Base-by-base conservation (phyloP, 2,888 invertebrate genomes). In the Oscheius onirici region DNA sequence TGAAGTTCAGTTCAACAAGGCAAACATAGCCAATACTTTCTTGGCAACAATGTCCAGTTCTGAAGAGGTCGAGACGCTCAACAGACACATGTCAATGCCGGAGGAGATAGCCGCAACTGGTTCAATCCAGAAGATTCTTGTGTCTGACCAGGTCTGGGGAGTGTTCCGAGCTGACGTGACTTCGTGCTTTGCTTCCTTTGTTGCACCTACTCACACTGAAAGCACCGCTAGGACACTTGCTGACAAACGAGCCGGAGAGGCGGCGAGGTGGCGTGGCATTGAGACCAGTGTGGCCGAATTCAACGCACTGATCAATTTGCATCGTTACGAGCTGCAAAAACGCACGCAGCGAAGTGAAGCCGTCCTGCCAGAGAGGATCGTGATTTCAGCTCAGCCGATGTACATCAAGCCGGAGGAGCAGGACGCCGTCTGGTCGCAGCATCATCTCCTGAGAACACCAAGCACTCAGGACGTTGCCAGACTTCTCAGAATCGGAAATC, bases 301-400 rank as follows among this genome's bases (percentile, higher is more conserved):
- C 61, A 78, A 76, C 49, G 80, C 83, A 11, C 73, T 82, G 46
- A 76, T 84, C 57, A 81, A 80, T 68, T 76, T 84, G 71, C 82
- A 83, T 71, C 73, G 76, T 60, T 77, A 78, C 72, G 77, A 76
- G 66, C 65, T 80, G 10, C 70, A 73, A 40, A 80, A 77, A 49
- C 80, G 81, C 55, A 69, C 70, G 65, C 71, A 74, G 71, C 60
- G 61, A 20, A 71, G 77, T 46, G 78, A 78, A 55, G 70, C 74
- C 17, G 67, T 68, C 55, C 72, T 83, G 13, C 74, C 77, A 15
- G 79, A 82, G 20, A 72, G 73, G 51, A 66, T 75, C 51, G 66
- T 71, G 20, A 82, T 84, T 81, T 77, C 80, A 80, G 83, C 76
- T 8, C 69, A 67, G 55, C 78, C 82, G 51, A 69, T 84, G 24